Evolutionary conservation across 2,888 invertebrate genomes (phyloP).

Genomic region (Amblyteles armatorius): DNA sequence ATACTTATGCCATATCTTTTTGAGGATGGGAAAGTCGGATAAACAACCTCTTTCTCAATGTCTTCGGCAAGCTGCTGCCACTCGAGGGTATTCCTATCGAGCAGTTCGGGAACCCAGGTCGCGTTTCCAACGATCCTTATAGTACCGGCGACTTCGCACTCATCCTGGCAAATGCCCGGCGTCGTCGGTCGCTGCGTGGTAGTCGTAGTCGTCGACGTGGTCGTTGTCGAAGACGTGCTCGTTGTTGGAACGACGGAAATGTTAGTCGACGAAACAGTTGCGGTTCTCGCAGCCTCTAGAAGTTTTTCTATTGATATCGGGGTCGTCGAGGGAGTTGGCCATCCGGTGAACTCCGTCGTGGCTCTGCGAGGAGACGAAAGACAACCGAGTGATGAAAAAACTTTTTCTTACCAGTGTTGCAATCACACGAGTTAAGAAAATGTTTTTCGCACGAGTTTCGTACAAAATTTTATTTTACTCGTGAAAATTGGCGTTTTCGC

Average conservation of each 20-base stretch:
- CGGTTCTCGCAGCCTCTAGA: conserved; percentile 88
- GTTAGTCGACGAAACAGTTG: conserved; percentile 87
- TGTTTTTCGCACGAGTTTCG: too few species aligned
- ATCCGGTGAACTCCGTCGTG: conserved; percentile 95
- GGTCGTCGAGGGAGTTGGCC: conserved; percentile 95
- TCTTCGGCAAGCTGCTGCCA: conserved; percentile 94
- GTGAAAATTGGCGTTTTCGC: too few species aligned
- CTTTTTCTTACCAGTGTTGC: too few species aligned
- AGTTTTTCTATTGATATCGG: conserved; percentile 94
- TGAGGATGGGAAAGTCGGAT: neutral
- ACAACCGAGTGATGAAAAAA: neutral
- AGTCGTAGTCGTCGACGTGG: conserved; percentile 90
- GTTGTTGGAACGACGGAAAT: conserved; percentile 78
- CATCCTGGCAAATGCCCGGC: conserved; percentile 91
- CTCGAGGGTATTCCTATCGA: conserved; percentile 94
- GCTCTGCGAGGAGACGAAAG: conserved; percentile 85
- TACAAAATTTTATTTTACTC: too few species aligned
- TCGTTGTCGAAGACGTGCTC: conserved; percentile 87
- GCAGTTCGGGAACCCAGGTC: conserved; percentile 92
- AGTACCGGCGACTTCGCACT: conserved; percentile 94
- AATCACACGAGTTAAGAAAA: too few species aligned
- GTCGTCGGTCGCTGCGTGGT: conserved; percentile 90
- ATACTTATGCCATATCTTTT: neutral
- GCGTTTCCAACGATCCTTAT: conserved; percentile 92
- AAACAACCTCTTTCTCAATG: conserved; percentile 91